These are phyloP conservation scores for Hydraecia micacea DNA, from an alignment of 2,888 invertebrate species.

Conservation along the genomic window DNA sequence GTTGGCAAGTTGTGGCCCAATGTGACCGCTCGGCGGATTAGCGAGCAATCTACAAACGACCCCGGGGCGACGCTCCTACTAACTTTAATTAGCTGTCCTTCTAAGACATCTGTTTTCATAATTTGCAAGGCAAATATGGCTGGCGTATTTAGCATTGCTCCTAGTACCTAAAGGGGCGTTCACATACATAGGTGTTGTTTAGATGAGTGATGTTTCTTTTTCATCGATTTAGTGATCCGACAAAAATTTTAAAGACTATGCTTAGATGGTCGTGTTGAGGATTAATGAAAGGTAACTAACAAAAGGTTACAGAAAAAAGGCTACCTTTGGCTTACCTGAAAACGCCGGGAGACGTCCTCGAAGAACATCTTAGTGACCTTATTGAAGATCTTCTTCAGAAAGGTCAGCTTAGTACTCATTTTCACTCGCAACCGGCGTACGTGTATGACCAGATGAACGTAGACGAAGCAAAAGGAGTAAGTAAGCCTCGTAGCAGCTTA, in stretches of 20 bases:
- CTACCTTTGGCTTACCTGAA: too few relatives aligned
- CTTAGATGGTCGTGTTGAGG: not conserved
- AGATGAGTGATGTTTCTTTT: not conserved
- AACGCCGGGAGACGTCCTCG: too few relatives aligned
- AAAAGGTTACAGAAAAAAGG: not conserved
- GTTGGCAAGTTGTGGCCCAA: conserved; percentile 47
- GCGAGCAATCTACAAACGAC: conserved; percentile 66
- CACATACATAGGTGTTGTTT: not conserved
- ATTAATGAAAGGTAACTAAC: not conserved
- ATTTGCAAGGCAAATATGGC: conserved; percentile 50
- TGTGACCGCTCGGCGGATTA: conserved; percentile 66
- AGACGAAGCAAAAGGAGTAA: not conserved
- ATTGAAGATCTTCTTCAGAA: not conserved
- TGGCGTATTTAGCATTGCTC: conserved; percentile 4
- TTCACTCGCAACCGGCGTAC: not conserved
- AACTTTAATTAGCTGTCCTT: conserved; percentile 74
- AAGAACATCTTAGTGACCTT: not conserved
- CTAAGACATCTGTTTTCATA: conserved; percentile 53
- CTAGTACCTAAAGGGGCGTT: not conserved
- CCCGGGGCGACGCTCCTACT: conserved; percentile 48
- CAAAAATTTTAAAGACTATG: not conserved
- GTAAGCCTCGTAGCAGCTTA: not conserved
- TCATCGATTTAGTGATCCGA: not conserved
- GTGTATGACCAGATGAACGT: not conserved
- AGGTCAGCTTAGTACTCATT: not conserved